A percentile compares a stretch with the other conserved stretches of the same genome.
These are phyloP conservation scores for Cettia cetti DNA, from an alignment of 2,113 vertebrate species.

Conservation along the genomic window DNA sequence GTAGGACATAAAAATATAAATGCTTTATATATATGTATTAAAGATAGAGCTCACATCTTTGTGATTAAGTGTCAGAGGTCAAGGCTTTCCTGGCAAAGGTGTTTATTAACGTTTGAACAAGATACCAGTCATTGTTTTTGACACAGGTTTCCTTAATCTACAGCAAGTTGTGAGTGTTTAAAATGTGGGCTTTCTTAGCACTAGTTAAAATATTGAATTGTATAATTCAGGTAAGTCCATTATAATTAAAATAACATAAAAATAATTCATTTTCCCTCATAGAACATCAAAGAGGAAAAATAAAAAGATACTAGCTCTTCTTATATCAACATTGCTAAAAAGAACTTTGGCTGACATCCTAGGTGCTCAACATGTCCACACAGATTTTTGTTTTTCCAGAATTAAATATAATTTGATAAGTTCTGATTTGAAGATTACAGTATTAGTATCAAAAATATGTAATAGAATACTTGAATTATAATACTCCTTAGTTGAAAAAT, in stretches of 20 bases:
- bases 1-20: slow-evolving; percentile 29
- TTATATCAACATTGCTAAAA: not conserved
- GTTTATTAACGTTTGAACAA: not conserved
- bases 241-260: not conserved
- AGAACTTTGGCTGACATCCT: not conserved
- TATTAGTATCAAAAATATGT: not conserved
- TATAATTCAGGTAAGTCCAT: not conserved
- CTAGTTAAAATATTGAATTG: not conserved
- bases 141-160: not conserved
- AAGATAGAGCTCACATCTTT: not conserved
- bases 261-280: not conserved
- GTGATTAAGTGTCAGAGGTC: not conserved
- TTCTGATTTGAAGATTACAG: not conserved
- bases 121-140: not conserved
- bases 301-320: not conserved
- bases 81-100: not conserved
- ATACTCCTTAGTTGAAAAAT: not conserved
- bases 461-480: not conserved
- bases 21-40: not conserved
- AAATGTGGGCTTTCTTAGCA: not conserved
- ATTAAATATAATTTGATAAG: not conserved
- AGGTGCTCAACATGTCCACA: not conserved
- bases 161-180: not conserved
- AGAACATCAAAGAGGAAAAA: not conserved
- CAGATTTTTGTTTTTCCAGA: not conserved